A percentile compares a stretch with the other conserved stretches of the same genome.
Evolutionary conservation across 2,888 invertebrate genomes (phyloP).

Genomic region (Anodontia alba): DNA sequence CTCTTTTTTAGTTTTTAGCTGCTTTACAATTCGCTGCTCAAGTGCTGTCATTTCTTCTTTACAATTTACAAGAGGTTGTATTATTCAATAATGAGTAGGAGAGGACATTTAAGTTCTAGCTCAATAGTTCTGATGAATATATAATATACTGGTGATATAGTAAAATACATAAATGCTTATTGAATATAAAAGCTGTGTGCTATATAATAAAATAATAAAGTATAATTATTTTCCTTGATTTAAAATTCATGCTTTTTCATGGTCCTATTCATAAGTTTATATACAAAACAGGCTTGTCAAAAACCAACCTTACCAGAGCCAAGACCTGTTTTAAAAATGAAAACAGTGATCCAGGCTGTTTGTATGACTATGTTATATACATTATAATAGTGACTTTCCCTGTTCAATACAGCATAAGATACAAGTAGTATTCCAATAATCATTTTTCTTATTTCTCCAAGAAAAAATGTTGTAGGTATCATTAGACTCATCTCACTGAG

Average conservation of each 20-base stretch:
- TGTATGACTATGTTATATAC: too few relatives aligned
- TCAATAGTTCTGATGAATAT: constrained; percentile 4
- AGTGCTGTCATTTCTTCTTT: neutral
- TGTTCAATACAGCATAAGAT: too few relatives aligned
- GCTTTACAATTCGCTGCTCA: constrained; percentile 2
- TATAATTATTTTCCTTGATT: neutral
- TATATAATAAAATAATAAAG: neutral
- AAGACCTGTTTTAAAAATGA: too few relatives aligned
- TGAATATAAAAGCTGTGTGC: neutral
- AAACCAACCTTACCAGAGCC: too few relatives aligned
- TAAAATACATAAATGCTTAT: neutral
- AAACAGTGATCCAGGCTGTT: too few relatives aligned
- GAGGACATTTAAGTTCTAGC: neutral
- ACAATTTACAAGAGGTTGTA: neutral
- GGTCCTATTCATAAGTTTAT: neutral
- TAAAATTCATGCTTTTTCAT: neutral
- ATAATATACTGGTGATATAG: neutral
- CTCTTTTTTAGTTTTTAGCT: neutral
- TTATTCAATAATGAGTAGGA: constrained; percentile 10
- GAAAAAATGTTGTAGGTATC: too few relatives aligned
- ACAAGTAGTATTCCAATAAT: too few relatives aligned
- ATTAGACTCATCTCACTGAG: too few relatives aligned
- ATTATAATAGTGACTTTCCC: too few relatives aligned
- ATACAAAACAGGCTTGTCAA: too few relatives aligned
- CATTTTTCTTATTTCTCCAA: too few relatives aligned